Base-by-base conservation (phyloP, 2,888 invertebrate genomes). In the Aelia acuminata region DNA sequence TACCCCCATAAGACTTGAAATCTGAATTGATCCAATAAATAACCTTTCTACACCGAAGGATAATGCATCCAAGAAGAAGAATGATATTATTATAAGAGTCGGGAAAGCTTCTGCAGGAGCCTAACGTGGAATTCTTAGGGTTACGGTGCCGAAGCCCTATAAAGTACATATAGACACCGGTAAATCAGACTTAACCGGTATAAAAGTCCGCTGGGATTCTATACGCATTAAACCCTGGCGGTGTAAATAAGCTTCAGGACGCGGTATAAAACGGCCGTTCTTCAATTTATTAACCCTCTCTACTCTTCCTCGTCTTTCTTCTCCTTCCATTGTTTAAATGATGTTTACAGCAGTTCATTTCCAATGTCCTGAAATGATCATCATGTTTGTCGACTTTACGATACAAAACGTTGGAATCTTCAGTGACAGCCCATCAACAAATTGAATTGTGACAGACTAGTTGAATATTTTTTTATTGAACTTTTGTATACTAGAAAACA, bases 141-240 rank as follows among this genome's bases (percentile, higher is more conserved):
- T 1, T 43, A 22, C 43, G 80, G n/a, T n/a, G 80, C 80, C 43
- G 11, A 43, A n/a, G 13, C 22, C n/a, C 80, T 80, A 80, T 80
- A 80, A 80, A 80, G 80, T 80, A 80, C 35, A 43, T 43, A 80
- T 43, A 80, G 80, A 43, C n/a, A 80, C 20, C 80, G 11, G 80
- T 84, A 84, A 84, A 84, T 84, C 84, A 84, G 48, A 48, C 84
- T 84, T 84, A 84, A 49, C 84, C 49, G 49, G 50, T 50, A 50
- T 84, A 84, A 84, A 84, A 49, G 84, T 84, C 84, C 18, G 35
- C 18, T 26, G 5, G 84, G 84, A 39, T 48, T 50, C 84, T 22
- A 49, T 43, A 31, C 84, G 84, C 84, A 48, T 48, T 84, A 48
- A 48, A 50, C 49, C 43, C 84, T 8, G 49, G 18, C 31, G 84